These are phyloP conservation scores for Subanguina moxae DNA, from an alignment of 1,140 invertebrate species.

Conservation along the genomic window DNA sequence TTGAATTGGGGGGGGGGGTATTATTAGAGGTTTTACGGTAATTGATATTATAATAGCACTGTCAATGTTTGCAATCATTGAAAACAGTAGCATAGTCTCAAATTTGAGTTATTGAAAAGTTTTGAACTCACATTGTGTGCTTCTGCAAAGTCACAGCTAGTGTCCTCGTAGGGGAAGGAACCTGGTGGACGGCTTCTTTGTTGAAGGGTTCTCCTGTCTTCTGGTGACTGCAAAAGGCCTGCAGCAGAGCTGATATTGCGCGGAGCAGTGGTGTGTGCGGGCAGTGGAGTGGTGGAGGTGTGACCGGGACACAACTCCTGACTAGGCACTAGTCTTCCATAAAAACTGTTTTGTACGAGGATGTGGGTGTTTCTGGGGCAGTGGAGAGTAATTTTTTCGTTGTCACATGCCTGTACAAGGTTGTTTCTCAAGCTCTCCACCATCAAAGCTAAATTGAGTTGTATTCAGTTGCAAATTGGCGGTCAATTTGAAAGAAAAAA, in stretches of 20 bases:
- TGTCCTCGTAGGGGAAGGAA: slow-evolving; percentile 34
- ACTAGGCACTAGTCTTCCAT: slow-evolving; percentile 46
- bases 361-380: slow-evolving; percentile 50
- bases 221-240: too few species aligned
- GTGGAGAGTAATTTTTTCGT: slow-evolving; percentile 41
- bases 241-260: neutral
- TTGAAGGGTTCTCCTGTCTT: neutral
- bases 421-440: slow-evolving; percentile 41
- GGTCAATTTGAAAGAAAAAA: too few species aligned
- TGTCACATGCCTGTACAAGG: slow-evolving; percentile 44
- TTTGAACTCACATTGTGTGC: slow-evolving; percentile 44
- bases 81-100: too few species aligned
- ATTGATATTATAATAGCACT: too few species aligned
- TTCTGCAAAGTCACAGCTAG: slow-evolving; percentile 45
- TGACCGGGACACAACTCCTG: slow-evolving; percentile 38
- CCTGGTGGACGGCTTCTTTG: neutral
- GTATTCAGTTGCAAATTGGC: neutral
- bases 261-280: neutral
- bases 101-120: too few species aligned
- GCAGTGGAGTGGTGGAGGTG: neutral
- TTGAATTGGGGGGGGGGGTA: too few species aligned
- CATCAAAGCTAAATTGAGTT: slow-evolving; percentile 41
- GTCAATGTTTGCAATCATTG: too few species aligned
- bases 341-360: slow-evolving; percentile 40
- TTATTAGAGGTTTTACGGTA: too few species aligned